Percentiles rank a stretch among this genome's conserved stretches.
Evolutionary conservation across 1,140 invertebrate genomes (phyloP).

Genomic region (Caenorhabditis remanei): DNA sequence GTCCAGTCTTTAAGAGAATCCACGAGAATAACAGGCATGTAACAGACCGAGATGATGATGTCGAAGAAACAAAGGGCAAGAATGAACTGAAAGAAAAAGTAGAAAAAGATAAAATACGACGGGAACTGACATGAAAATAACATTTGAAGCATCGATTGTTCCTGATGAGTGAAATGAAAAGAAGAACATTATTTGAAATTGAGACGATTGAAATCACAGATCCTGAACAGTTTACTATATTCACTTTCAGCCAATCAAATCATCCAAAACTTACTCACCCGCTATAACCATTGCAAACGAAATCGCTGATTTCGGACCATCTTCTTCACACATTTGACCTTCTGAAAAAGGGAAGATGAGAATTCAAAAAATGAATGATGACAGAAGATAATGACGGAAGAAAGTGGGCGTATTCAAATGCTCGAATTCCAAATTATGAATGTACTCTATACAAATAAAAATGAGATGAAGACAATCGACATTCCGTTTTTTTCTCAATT

Average conservation of each 20-base stretch:
- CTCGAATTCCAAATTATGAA: constrained; percentile 14
- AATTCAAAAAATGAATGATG: background rate
- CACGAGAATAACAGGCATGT: constrained; percentile 60
- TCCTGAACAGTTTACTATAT: constrained; percentile 33
- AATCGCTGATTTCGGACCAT: constrained; percentile 36
- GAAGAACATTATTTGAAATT: constrained; percentile 44
- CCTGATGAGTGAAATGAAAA: constrained; percentile 46
- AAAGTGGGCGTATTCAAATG: constrained; percentile 6
- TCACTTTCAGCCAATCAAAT: background rate
- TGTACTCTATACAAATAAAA: constrained; percentile 42
- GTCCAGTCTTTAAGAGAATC: constrained; percentile 60
- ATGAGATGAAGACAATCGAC: constrained; percentile 18
- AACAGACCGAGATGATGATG: constrained; percentile 61
- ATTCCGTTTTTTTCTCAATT: background rate
- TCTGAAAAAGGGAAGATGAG: background rate
- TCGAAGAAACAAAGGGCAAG: constrained; percentile 56
- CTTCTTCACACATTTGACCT: constrained; percentile 41
- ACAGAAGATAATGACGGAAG: background rate
- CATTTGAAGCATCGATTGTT: constrained; percentile 48
- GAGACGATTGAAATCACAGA: constrained; percentile 55
- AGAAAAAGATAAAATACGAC: no score
- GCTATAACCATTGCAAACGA: constrained; percentile 50
- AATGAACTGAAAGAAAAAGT: constrained; percentile 51
- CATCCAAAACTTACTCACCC: background rate
- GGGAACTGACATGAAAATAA: constrained; percentile 52